A percentile compares a stretch with the other conserved stretches of the same genome.
Evolutionary conservation across 2,888 invertebrate species (phyloP).

Genomic region (Pandemis cinnamomeana): DNA sequence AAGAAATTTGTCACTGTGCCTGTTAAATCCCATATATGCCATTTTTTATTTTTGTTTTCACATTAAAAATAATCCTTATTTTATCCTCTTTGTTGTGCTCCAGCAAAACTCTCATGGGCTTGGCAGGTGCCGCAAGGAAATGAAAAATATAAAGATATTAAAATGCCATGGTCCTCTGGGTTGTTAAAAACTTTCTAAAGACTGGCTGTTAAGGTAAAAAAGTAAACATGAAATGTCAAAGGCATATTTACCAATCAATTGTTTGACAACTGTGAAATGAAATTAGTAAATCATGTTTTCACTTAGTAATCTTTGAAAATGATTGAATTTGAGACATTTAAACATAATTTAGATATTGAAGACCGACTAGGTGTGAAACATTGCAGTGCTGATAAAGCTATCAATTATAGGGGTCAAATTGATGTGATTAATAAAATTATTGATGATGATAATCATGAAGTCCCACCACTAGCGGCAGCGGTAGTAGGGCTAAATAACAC

Average conservation of each 20-base stretch:
- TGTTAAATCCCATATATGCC: too few species aligned
- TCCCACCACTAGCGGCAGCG: conserved; percentile 64
- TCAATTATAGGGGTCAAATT: conserved; percentile 56
- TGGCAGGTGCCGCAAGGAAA: too few species aligned
- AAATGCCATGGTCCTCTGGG: not conserved
- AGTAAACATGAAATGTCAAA: not conserved
- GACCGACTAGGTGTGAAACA: conserved; percentile 58
- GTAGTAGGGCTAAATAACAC: conserved; percentile 72
- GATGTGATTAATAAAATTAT: conserved; percentile 48
- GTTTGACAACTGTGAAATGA: conserved; percentile 23
- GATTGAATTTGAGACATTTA: conserved; percentile 55
- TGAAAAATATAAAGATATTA: too few species aligned
- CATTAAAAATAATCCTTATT: too few species aligned
- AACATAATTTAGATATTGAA: conserved; percentile 55
- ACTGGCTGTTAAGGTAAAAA: conserved; percentile 14
- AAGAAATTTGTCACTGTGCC: too few species aligned
- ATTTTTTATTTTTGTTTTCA: too few species aligned
- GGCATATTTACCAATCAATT: not conserved
- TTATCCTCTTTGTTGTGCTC: too few species aligned
- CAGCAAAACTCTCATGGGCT: too few species aligned
- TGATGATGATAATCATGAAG: conserved; percentile 42
- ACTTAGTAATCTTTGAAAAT: conserved; percentile 47
- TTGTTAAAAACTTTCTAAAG: not conserved
- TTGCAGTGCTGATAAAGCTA: conserved; percentile 52
- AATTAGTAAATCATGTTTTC: conserved; percentile 18